phyloP scores from a whole-genome alignment of 2,113 vertebrate species.

The Neotragus pygmaeus region DNA sequence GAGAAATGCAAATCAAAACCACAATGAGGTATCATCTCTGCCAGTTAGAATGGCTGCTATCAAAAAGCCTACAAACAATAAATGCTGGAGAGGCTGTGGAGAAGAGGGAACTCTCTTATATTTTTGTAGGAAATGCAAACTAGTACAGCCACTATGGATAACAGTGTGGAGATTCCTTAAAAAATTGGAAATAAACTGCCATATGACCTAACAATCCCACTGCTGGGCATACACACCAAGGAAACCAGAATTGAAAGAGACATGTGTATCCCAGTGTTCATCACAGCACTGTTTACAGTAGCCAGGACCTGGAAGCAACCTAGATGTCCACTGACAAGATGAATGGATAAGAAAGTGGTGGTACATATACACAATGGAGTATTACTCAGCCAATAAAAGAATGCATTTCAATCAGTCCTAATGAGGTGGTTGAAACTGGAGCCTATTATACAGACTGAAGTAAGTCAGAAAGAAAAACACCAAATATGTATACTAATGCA shows the following conservation, averaged over 20 bases:
- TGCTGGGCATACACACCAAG: background rate
- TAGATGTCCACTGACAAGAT: accelerated
- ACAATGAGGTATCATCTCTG: background rate
- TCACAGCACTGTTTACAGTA: background rate
- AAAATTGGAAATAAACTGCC: background rate
- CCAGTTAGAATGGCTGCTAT: background rate
- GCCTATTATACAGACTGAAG: background rate
- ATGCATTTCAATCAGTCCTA: background rate
- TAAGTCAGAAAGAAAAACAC: background rate
- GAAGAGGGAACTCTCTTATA: background rate
- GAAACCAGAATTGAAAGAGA: background rate
- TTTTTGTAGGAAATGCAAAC: background rate
- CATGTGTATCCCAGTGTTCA: background rate
- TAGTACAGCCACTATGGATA: background rate
- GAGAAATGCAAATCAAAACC: background rate
- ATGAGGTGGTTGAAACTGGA: background rate
- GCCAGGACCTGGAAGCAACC: background rate
- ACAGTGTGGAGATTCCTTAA: background rate
- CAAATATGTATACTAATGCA: background rate
- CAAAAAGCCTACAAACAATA: background rate
- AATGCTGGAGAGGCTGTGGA: background rate
- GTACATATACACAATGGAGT: background rate
- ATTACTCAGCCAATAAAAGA: background rate
- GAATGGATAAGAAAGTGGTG: background rate
- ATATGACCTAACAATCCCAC: background rate